These are phyloP conservation scores for Erythrolamprus reginae DNA, from an alignment of 2,113 vertebrate genomes.

Conservation along the genomic window DNA sequence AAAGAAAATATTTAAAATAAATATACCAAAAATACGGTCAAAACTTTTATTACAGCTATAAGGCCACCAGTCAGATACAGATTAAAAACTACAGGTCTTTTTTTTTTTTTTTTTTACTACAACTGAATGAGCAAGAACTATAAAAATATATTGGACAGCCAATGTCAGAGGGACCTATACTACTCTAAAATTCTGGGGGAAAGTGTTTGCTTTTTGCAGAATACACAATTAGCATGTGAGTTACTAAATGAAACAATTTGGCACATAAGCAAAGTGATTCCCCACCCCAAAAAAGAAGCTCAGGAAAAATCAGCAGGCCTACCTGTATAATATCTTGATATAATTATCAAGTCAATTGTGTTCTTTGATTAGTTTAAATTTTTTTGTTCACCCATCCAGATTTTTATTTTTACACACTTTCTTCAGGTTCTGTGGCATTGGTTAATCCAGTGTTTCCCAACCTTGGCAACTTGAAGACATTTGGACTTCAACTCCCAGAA, in stretches of 20 bases:
- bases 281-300: neutral
- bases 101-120: neutral
- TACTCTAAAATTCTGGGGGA: neutral
- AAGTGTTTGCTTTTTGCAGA: neutral
- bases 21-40: neutral
- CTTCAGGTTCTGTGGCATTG: neutral
- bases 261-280: neutral
- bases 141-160: neutral
- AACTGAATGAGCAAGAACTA: accelerated
- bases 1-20: neutral
- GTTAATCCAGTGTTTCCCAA: no score
- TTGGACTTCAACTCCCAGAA: no score
- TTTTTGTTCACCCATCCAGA: neutral
- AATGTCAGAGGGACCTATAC: neutral
- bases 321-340: neutral
- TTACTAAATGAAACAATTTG: neutral
- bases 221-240: neutral
- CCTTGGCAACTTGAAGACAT: no score
- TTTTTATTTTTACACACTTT: neutral
- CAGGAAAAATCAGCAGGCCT: neutral
- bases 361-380: neutral
- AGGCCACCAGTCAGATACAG: neutral
- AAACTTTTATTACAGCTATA: neutral
- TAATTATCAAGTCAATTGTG: neutral
- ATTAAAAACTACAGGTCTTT: neutral